Conservation (phyloP, 92 coral and sea anemone genomes). For the Hydrozoanthus gracilis region DNA sequence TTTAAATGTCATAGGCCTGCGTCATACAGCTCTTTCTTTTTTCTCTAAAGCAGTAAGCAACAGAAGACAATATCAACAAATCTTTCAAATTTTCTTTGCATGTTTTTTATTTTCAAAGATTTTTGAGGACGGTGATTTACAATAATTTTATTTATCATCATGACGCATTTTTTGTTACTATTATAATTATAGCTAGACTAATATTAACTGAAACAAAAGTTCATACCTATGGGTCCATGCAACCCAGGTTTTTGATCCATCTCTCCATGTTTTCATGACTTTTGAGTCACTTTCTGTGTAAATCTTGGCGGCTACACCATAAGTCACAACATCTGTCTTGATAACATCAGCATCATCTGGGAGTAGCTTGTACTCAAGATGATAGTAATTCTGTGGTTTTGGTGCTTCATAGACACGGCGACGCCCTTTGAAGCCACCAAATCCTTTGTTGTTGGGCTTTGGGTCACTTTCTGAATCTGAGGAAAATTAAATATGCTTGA, state of each 20-base stretch:
- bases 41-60: too few relatives aligned
- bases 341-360: conserved; percentile 87
- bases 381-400: conserved; percentile 91
- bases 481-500: background rate
- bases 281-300: conserved; percentile 94
- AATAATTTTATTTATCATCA: too few relatives aligned
- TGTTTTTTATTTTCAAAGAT: too few relatives aligned
- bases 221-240: conserved; percentile 97
- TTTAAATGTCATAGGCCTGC: too few relatives aligned
- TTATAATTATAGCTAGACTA: too few relatives aligned
- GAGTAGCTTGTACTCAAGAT: conserved; percentile 87
- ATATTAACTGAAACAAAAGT: too few relatives aligned
- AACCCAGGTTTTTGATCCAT: conserved; percentile 87
- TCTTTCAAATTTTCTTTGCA: too few relatives aligned
- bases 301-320: conserved; percentile 97
- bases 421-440: conserved; percentile 69
- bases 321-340: conserved; percentile 93
- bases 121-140: too few relatives aligned
- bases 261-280: conserved; percentile 93
- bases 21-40: too few relatives aligned
- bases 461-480: conserved; percentile 73
- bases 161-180: too few relatives aligned
- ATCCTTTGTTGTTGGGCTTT: conserved; percentile 63
- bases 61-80: too few relatives aligned
- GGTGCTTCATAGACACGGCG: conserved; percentile 91